Conservation (phyloP, 2,113 vertebrate genomes). For the Rissa tridactyla region DNA sequence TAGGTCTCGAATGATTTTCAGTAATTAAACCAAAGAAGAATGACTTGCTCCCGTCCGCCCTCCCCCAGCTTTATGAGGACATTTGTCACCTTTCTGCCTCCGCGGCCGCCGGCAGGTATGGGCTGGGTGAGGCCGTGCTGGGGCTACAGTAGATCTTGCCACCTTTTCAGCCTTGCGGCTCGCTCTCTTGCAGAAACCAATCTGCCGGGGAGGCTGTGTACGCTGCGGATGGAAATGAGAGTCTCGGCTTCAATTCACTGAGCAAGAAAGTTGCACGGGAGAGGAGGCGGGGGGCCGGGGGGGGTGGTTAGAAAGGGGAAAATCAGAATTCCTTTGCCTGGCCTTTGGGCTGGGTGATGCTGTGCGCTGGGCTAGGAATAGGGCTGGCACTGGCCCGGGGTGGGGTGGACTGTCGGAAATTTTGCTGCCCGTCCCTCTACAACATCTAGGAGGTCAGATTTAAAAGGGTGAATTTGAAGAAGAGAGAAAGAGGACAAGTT, state of each 20-base stretch:
- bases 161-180: not conserved
- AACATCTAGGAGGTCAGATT: not conserved
- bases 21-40: conserved; percentile 23
- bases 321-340: conserved; percentile 13
- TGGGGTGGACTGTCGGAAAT: not conserved
- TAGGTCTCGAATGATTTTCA: conserved; percentile 6
- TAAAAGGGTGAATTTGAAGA: conserved; percentile 10
- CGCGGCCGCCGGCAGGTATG: not conserved
- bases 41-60: not conserved
- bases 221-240: not conserved
- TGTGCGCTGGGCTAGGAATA: not conserved
- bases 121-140: not conserved
- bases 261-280: not conserved
- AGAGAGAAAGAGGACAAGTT: not conserved
- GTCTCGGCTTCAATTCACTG: conserved; percentile 28
- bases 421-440: not conserved
- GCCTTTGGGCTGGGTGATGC: not conserved
- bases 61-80: not conserved
- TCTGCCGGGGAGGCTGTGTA: not conserved
- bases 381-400: not conserved
- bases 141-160: not conserved
- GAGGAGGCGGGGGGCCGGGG: not conserved
- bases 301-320: conserved; percentile 5
- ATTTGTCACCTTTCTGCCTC: not conserved
- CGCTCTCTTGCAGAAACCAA: not conserved